Percentiles rank a stretch among this genome's conserved stretches.
phyloP scores from a whole-genome alignment of 2,888 invertebrate genomes.

The Alcis repandata region DNA sequence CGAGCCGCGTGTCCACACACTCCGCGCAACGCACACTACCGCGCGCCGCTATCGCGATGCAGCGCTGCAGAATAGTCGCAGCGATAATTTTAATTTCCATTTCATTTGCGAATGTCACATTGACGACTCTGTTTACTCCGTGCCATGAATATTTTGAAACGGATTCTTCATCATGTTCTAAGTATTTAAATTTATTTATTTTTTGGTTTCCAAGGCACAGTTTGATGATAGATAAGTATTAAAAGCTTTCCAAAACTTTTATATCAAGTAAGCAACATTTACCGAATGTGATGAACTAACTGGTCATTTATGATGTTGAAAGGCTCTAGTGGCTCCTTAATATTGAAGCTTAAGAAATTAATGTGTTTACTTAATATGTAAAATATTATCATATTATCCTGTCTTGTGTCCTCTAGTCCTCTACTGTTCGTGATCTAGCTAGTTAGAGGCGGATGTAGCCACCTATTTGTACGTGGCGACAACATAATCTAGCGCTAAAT shows the following conservation, averaged over 20 bases:
- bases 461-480: slow-evolving; percentile 50
- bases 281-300: background rate
- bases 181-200: slow-evolving; percentile 6
- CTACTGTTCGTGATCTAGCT: slow-evolving; percentile 57
- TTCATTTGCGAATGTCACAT: slow-evolving; percentile 78
- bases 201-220: background rate
- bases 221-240: background rate
- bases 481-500: slow-evolving; percentile 40
- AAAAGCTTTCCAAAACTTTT: no score
- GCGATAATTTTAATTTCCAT: slow-evolving; percentile 80
- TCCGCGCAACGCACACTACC: slow-evolving; percentile 56
- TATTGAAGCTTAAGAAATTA: slow-evolving; percentile 29
- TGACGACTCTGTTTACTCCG: slow-evolving; percentile 63
- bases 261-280: no score
- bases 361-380: slow-evolving; percentile 24
- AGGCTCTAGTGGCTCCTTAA: slow-evolving; percentile 1
- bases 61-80: slow-evolving; percentile 74
- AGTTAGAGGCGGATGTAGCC: slow-evolving; percentile 53
- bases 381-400: slow-evolving; percentile 45
- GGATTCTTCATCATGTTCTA: slow-evolving; percentile 39
- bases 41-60: slow-evolving; percentile 69
- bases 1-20: slow-evolving; percentile 50
- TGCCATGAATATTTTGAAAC: slow-evolving; percentile 51
- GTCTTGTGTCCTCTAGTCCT: slow-evolving; percentile 57
- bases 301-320: background rate